Evolutionary conservation across 2,888 invertebrate genomes (phyloP), one percentile per base, ranked within the genome.

Genomic region (Tetropium fuscum): DNA sequence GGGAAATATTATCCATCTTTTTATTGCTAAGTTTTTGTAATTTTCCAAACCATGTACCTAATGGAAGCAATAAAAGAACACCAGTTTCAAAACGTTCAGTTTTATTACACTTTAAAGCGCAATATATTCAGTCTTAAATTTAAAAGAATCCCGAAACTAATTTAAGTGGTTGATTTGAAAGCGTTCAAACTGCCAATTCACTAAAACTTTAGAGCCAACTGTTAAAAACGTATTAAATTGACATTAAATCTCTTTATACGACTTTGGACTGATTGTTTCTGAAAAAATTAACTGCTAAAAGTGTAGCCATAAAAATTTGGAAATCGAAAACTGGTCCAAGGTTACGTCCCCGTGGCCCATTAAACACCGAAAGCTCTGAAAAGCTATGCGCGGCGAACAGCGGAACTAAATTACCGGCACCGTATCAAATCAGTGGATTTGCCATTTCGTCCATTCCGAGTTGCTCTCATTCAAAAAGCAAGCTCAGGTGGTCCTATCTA

Each of bases 391-490:
- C 27, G 18, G 15, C 25, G 27, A 51, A 13, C 40, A 19, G 51
- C 51, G 40, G 13, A 51, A 59, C 63, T 51, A 60, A 63, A 57
- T 53, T 53, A 36, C 54, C 48, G 63, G 59, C 57, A 57, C 59
- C 60, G 63, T 63, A 60, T 60, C 63, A 47, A 63, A 63, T 63
- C 54, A 27, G 41, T 43, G 51, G 53, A 40, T 58, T 58, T 53
- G 55, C 56, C 41, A 45, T 59, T 61, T 32, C 47, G 49, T 57
- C 49, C 44, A 57, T 56, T 48, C 49, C 45, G 41, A 55, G 44
- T 25, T 51, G 53, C 58, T 62, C 48, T 22, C 54, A 58, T 58
- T 54, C 18, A 49, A 55, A 49, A 20, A 20, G 30, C 20, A 45
- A 34, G 48, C 58, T 58, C 62, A 62, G 62, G 62, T 62, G 62